phyloP scores from a whole-genome alignment of 2,888 invertebrate genomes.

The Pristionchus exspectatus region DNA sequence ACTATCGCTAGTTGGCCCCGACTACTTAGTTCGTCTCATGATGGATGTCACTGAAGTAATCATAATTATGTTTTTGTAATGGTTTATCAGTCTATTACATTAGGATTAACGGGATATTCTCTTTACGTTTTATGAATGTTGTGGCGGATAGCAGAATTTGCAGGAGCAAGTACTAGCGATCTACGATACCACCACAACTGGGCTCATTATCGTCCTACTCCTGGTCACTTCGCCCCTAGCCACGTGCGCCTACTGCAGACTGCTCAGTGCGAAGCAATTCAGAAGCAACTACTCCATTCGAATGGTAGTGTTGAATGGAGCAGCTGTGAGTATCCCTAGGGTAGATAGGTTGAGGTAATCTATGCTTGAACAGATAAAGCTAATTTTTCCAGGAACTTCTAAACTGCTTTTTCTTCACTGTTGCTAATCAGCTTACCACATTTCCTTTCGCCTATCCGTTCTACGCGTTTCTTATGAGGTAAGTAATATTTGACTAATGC shows the following conservation, averaged over 20 bases:
- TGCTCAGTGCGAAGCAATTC: neutral
- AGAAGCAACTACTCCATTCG: neutral
- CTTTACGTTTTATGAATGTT: too few species aligned
- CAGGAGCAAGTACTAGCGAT: neutral
- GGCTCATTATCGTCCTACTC: neutral
- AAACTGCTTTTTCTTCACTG: constrained; percentile 20
- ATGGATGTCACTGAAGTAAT: neutral
- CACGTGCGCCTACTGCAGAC: neutral
- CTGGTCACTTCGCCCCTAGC: neutral
- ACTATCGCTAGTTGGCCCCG: too few species aligned
- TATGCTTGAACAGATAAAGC: too few species aligned
- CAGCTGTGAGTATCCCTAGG: neutral
- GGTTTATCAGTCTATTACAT: neutral
- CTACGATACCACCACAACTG: neutral
- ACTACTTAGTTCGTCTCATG: neutral
- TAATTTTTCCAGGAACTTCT: constrained; percentile 22
- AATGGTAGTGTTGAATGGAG: neutral
- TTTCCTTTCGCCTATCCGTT: neutral
- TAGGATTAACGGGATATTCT: too few species aligned
- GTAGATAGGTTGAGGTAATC: too few species aligned
- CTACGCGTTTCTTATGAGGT: neutral
- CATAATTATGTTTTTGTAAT: neutral
- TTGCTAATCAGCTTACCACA: neutral
- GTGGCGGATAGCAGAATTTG: neutral
- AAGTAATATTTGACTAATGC: too few species aligned